Percentiles rank a stretch among this genome's conserved stretches.
Evolutionary conservation across 1,140 invertebrate genomes (phyloP).

Genomic region (Neelides sp.): DNA sequence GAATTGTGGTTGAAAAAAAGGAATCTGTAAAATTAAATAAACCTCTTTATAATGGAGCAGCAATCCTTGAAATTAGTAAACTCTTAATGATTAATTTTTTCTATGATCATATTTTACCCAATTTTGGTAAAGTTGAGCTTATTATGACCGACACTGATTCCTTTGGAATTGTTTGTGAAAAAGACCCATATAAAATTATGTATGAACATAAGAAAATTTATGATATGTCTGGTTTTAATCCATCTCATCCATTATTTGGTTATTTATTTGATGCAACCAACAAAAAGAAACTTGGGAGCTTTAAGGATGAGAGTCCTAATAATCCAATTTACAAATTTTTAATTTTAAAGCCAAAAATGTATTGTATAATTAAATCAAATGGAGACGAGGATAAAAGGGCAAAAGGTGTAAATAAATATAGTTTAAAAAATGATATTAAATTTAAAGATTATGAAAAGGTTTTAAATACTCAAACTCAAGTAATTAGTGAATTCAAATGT

Average conservation of each 20-base stretch:
- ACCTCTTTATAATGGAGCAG: slow-evolving; percentile 36
- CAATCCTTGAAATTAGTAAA: slow-evolving; percentile 37
- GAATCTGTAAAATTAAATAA: slow-evolving; percentile 35
- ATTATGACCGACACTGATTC: not conserved
- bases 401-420: not conserved
- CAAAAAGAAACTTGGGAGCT: slow-evolving; percentile 7
- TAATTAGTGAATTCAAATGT: no score
- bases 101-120: slow-evolving; percentile 10
- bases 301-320: slow-evolving; percentile 5
- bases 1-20: slow-evolving; percentile 35
- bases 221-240: slow-evolving; percentile 11
- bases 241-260: slow-evolving; percentile 4
- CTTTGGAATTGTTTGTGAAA: not conserved
- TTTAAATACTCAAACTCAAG: no score
- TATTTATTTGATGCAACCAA: slow-evolving; percentile 1
- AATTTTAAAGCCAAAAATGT: slow-evolving; percentile 5
- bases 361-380: not conserved
- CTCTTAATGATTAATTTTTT: slow-evolving; percentile 33
- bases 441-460: slow-evolving; percentile 7
- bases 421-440: not conserved
- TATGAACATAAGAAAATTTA: not conserved
- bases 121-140: slow-evolving; percentile 17
- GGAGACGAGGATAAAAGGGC: not conserved
- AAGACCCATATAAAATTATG: slow-evolving; percentile 8
- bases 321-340: not conserved